A percentile compares a stretch with the other conserved stretches of the same genome.
phyloP scores from a whole-genome alignment of 2,888 invertebrate species.

The Melieria crassipennis region DNA sequence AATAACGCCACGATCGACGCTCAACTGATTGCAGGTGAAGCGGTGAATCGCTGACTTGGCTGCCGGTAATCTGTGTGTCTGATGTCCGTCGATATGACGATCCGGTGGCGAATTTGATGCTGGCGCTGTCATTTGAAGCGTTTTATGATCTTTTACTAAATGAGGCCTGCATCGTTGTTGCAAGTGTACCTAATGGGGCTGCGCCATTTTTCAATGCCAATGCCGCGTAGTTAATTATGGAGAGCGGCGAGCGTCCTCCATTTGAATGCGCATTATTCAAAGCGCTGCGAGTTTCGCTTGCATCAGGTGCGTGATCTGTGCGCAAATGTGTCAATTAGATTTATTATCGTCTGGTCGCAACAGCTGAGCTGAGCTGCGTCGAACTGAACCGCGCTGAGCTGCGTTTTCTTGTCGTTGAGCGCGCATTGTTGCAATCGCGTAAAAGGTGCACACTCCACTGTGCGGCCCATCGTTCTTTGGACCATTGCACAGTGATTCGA shows the following conservation, averaged over 20 bases:
- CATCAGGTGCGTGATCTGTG: constrained; percentile 41
- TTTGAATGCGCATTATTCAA: background rate
- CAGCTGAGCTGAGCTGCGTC: too few relatives aligned
- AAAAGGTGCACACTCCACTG: too few relatives aligned
- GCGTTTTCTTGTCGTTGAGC: too few relatives aligned
- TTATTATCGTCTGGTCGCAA: constrained; percentile 60
- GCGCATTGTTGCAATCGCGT: too few relatives aligned
- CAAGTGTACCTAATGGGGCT: too few relatives aligned
- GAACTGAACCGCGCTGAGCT: too few relatives aligned
- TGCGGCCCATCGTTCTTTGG: too few relatives aligned
- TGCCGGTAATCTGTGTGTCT: background rate
- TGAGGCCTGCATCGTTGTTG: background rate
- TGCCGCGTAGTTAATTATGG: too few relatives aligned
- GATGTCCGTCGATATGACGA: constrained; percentile 14
- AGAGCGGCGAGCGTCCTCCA: too few relatives aligned
- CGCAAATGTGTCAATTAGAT: constrained; percentile 66
- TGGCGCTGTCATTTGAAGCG: background rate
- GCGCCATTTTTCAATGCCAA: too few relatives aligned
- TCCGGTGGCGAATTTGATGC: constrained; percentile 8
- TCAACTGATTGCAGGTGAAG: constrained; percentile 36
- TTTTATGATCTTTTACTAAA: background rate
- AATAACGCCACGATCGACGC: constrained; percentile 4
- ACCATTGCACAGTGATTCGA: too few relatives aligned
- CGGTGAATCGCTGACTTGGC: constrained; percentile 47
- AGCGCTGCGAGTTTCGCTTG: constrained; percentile 10